Base-by-base conservation (phyloP, 2,113 vertebrate genomes). In the Alligator sinensis region DNA sequence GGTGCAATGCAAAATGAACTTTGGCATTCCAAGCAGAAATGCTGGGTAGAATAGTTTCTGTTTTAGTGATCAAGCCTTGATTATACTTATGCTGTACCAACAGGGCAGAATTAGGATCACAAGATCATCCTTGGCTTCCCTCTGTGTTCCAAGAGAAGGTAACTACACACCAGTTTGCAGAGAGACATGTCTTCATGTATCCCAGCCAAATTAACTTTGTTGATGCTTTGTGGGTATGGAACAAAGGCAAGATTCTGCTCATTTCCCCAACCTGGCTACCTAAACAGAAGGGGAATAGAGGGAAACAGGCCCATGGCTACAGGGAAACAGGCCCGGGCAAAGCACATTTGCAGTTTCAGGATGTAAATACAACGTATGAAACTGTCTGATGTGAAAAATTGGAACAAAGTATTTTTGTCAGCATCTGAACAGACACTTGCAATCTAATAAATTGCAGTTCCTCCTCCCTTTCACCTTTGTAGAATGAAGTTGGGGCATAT, bases 161-260 rank as follows among this genome's bases (percentile, higher is more conserved):
- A 34, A 28, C 38, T 18, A n/a, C 8, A 18, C 13, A 72, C 30
- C 6, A 72, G 17, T 72, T 11, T 38, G 59, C 11, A 13, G 57
- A 13, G 25, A 24, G 17, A 87, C 27, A 8, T 27, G 0, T 0
- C 84, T 78, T 68, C 2, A 0, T 27, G 24, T 30, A 9, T 59
- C 75, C 3, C 83, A 76, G 30, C 4, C 13, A 47, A 24, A 18
- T 70, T 55, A 30, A 74, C 4, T n/a, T 11, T 17, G 9, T 16
- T 76, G 18, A n/a, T 1, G 16, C 2, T 10, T 2, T 85, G 24
- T 47, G 74, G 30, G 8, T 1, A 22, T 11, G 68, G 54, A 72
- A 9, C 21, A 66, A 70, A 82, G 19, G 16, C 34, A 24, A 17
- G 0, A 0, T 16, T 38, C 64, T 59, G 4, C 18, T 3, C 12